These are phyloP conservation scores for Actinemys pallida DNA, from an alignment of 2,113 vertebrate species.

Conservation along the genomic window DNA sequence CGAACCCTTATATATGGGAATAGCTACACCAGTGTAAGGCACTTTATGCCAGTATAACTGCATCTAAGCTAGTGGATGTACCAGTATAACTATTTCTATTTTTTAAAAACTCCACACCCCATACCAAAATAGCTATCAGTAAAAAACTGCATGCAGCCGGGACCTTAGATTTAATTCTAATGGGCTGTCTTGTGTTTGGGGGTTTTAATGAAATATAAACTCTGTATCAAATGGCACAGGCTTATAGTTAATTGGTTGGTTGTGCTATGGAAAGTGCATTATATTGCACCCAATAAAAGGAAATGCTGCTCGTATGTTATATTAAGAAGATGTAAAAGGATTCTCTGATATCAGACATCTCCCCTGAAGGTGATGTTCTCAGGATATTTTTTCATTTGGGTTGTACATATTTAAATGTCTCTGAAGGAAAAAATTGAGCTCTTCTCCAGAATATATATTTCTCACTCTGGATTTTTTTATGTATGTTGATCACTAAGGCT, in stretches of 20 bases:
- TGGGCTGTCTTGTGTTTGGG: constrained; percentile 47
- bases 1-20: not conserved
- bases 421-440: not conserved
- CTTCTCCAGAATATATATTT: not conserved
- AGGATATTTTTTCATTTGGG: not conserved
- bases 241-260: not conserved
- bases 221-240: constrained; percentile 51
- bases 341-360: no score
- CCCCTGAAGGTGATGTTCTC: no score
- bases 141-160: not conserved
- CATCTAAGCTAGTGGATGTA: rapidly evolving
- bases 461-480: not conserved
- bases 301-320: no score
- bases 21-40: not conserved
- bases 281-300: no score
- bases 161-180: constrained; percentile 62
- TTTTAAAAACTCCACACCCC: not conserved
- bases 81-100: not conserved
- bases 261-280: not conserved
- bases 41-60: not conserved
- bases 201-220: constrained; percentile 66
- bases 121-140: constrained; percentile 51
- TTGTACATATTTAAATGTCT: constrained; percentile 5
- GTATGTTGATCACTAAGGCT: not conserved
- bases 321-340: no score